These are phyloP conservation scores for Loxodonta africana DNA, from an alignment of 2,113 vertebrate species.

Conservation along the genomic window DNA sequence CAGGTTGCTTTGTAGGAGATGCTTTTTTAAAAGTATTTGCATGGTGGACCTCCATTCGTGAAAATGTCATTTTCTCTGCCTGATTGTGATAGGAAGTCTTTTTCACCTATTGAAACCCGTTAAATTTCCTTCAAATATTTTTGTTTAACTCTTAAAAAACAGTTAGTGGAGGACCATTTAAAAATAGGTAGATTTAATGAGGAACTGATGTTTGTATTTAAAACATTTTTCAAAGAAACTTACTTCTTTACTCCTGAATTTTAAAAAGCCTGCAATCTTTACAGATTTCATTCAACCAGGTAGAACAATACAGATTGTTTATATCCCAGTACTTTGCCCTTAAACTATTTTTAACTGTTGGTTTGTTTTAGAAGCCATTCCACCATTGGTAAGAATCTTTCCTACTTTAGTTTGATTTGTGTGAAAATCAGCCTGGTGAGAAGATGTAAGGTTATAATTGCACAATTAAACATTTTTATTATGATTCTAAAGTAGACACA, in stretches of 20 bases:
- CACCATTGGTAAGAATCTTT: neutral
- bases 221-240: slow-evolving; percentile 74
- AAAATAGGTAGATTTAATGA: slow-evolving; percentile 75
- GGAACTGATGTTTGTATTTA: slow-evolving; percentile 71
- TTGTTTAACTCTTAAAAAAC: slow-evolving; percentile 78
- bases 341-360: slow-evolving; percentile 36
- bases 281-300: slow-evolving; percentile 61
- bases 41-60: slow-evolving; percentile 69
- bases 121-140: slow-evolving; percentile 75
- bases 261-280: slow-evolving; percentile 62
- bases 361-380: slow-evolving; percentile 35
- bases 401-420: neutral
- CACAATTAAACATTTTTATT: slow-evolving; percentile 31
- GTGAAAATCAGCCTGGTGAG: neutral
- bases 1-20: slow-evolving; percentile 70
- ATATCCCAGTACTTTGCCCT: neutral
- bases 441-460: slow-evolving; percentile 40
- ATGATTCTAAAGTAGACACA: neutral
- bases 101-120: slow-evolving; percentile 78
- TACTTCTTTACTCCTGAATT: slow-evolving; percentile 43
- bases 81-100: slow-evolving; percentile 76
- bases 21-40: slow-evolving; percentile 76
- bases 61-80: slow-evolving; percentile 79
- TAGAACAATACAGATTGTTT: slow-evolving; percentile 10
- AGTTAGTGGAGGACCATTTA: slow-evolving; percentile 65